Conservation (phyloP, 2,888 invertebrate species). For the Panzeria rudis region DNA sequence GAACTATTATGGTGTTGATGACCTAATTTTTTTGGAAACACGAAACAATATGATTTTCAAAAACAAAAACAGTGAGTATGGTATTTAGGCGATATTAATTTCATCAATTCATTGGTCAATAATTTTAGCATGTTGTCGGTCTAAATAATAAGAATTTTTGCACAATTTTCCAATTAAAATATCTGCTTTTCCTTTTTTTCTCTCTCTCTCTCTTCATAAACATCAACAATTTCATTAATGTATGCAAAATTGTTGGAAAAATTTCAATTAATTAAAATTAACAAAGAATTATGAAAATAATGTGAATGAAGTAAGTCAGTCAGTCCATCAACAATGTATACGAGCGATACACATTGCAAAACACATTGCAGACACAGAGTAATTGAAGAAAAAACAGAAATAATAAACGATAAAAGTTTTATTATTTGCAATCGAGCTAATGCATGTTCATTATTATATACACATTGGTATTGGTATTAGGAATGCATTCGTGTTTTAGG, state of each 20-base stretch:
- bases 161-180: constrained; percentile 47
- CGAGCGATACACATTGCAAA: neutral
- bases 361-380: constrained; percentile 9
- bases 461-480: neutral
- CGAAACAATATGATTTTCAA: constrained; percentile 1
- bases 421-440: constrained; percentile 29
- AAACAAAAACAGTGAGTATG: neutral
- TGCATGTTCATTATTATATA: neutral
- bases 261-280: constrained; percentile 45
- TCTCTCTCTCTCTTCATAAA: constrained; percentile 1
- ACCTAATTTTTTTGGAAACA: constrained; percentile 55
- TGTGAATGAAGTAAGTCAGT: constrained; percentile 14
- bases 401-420: constrained; percentile 2
- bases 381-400: neutral
- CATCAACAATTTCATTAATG: constrained; percentile 26
- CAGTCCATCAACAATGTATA: neutral
- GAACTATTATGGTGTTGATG: constrained; percentile 41
- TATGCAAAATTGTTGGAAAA: constrained; percentile 55
- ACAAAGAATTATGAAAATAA: constrained; percentile 45
- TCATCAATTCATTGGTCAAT: constrained; percentile 63
- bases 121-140: constrained; percentile 27
- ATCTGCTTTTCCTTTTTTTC: neutral
- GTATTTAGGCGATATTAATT: constrained; percentile 50
- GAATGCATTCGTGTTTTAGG: neutral
- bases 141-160: constrained; percentile 33